Evolutionary conservation across 2,888 invertebrate genomes (phyloP), one percentile per base, ranked within the genome.

Genomic region (Ypsolopha scabrella): DNA sequence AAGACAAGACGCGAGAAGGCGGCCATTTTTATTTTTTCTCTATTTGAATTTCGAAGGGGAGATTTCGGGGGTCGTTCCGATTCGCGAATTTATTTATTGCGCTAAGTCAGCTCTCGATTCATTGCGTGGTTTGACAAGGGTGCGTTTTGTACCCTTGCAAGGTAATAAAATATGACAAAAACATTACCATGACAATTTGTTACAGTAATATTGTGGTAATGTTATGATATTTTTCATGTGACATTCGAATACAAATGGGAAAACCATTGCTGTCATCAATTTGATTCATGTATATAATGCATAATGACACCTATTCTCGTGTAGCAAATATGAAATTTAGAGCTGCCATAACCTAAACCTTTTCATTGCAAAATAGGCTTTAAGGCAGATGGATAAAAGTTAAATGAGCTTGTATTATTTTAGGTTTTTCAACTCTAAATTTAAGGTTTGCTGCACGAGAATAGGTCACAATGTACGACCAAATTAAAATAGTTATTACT

Each of bases 11-110:
- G 78, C 65, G 65, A 64, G n/a, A 59, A 54, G 58, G 68, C 63
- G 69, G 80, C 82, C 82, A 81, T 85, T 80, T 82, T 82, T 70
- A 64, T 67, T 69, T 75, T 76, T 76, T 56, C 13, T 51, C 35
- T 46, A 56, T 72, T 75, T 68, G 65, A 68, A 76, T 71, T 70
- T 74, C 72, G 74, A 74, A 75, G 77, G 82, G 82, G 79, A 72
- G 68, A 50, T 57, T 58, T 64, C 6, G 65, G 67, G 70, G 70
- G 70, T 65, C 60, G 65, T 53, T 60, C 63, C 70, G 70, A 62
- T 62, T 68, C 60, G 75, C 71, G 70, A 72, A 80, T 78, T 79
- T 73, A 78, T 77, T 65, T 73, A 78, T 77, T 65, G 72, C 68
- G 74, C 11, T 33, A n/a, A 47, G 14, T 78, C 76, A 75, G 79